Percentiles rank a stretch among this genome's conserved stretches.
Evolutionary conservation across 2,888 invertebrate species (phyloP).

Genomic region (Chaetogeoica ovagalla): DNA sequence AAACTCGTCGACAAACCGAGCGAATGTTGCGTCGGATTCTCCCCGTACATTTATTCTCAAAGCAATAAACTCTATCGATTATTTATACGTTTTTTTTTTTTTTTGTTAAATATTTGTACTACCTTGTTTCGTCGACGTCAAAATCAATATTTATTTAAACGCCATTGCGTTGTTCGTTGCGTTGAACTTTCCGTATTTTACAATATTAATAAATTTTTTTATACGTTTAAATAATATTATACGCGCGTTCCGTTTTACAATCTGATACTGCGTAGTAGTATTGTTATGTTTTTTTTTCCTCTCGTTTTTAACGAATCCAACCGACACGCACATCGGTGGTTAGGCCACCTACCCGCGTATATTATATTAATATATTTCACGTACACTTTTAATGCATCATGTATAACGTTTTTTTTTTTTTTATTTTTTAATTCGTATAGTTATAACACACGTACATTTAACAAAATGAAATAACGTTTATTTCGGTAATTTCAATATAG

Average conservation of each 20-base stretch:
- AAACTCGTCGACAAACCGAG: background rate
- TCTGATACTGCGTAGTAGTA: slow-evolving; percentile 27
- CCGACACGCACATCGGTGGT: slow-evolving; percentile 36
- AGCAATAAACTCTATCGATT: background rate
- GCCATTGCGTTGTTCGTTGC: background rate
- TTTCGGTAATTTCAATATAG: slow-evolving; percentile 39
- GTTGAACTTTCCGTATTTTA: background rate
- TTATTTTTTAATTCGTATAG: slow-evolving; percentile 33
- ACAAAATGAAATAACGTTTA: slow-evolving; percentile 37
- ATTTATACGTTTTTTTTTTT: background rate
- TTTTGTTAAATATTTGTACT: background rate
- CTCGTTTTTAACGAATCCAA: background rate
- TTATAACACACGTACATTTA: background rate
- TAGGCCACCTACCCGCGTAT: background rate
- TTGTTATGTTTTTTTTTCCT: background rate
- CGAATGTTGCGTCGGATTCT: background rate
- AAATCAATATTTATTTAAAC: slow-evolving; percentile 18
- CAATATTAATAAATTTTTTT: slow-evolving; percentile 1
- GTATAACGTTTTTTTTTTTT: slow-evolving; percentile 35
- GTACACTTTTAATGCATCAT: background rate
- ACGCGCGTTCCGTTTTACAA: slow-evolving; percentile 29
- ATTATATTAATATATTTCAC: background rate
- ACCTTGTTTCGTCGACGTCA: slow-evolving; percentile 9
- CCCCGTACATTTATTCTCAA: too few relatives aligned
- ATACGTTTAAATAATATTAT: slow-evolving; percentile 7